Base-by-base conservation (phyloP, 2,113 vertebrate species). In the Labeo catla region DNA sequence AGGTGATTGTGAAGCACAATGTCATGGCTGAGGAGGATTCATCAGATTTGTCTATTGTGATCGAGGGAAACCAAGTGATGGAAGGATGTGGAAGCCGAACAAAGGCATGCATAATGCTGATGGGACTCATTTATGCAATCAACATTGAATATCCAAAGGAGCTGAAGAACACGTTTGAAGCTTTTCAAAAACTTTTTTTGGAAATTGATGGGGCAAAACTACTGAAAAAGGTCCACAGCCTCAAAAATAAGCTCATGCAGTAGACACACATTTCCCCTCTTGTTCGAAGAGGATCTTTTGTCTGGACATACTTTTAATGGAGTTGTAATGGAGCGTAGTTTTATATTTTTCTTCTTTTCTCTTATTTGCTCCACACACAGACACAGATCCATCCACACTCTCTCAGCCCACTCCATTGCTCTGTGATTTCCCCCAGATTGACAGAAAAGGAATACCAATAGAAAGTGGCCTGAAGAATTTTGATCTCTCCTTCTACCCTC, bases 101-200 rank as follows among this genome's bases (percentile, higher is more conserved):
- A 19, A 80, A 39, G 57, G 78, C 78, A 23, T 80, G 78, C 39
- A 63, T 80, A 45, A 36, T 80, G 78, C 28, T 80, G 57, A 57
- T 80, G 34, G 78, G 78, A 80, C 28, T 80, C 11, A 80, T 80
- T 8, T 80, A 80, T 80, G 78, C 52, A 6, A 12, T 80, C 34
- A 80, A 59, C 34, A 12, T 80, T 9, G 73, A 76, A 28, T 76
- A 76, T 76, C 73, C 47, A n/a, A 50, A 50, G 12, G 5, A 76
- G 21, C 45, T 76, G 45, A 23, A 50, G 47, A 23, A 50, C 73
- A 50, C 21, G 1, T 74, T 74, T 74, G 72, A 74, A 74, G 43
- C 43, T 47, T 74, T 74, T 47, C 39, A 74, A 74, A 74, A 74
- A 76, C 45, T 49, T 49, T 49, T 76, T 76, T 76, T 23, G 43